phyloP scores from a whole-genome alignment of 1,140 invertebrate genomes.

The Homarus americanus region DNA sequence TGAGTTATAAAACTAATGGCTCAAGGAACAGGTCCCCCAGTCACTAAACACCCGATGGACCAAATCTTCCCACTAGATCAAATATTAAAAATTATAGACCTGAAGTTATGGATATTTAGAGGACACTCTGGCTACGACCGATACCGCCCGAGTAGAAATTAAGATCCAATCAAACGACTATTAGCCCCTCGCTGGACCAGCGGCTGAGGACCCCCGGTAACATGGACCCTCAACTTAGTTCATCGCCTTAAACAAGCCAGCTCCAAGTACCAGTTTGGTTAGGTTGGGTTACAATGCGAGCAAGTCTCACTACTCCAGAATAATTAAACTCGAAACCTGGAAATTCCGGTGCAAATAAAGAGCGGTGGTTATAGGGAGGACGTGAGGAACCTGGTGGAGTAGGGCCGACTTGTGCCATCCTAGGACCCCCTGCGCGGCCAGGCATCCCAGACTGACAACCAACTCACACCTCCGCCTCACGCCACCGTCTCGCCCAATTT shows the following conservation, averaged over 20 bases:
- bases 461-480: conserved; percentile 60
- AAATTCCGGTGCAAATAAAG: neutral
- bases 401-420: conserved; percentile 48
- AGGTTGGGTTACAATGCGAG: no score
- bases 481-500: conserved; percentile 1
- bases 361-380: neutral
- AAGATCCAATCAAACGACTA: conserved; percentile 68
- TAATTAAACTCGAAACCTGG: neutral
- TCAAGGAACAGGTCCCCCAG: neutral
- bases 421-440: conserved; percentile 47
- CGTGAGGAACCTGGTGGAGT: neutral
- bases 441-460: conserved; percentile 65
- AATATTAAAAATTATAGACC: conserved; percentile 44
- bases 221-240: neutral
- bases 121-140: conserved; percentile 37
- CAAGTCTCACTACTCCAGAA: no score
- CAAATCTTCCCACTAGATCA: conserved; percentile 33
- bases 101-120: conserved; percentile 52
- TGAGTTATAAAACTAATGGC: conserved; percentile 21
- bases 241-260: no score
- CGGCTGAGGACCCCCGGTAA: conserved; percentile 12
- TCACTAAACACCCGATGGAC: conserved; percentile 38
- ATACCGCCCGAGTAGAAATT: conserved; percentile 48
- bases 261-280: no score
- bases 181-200: conserved; percentile 37